Evolutionary conservation across 2,888 invertebrate species (phyloP).

Genomic region (Eristalis intricaria): DNA sequence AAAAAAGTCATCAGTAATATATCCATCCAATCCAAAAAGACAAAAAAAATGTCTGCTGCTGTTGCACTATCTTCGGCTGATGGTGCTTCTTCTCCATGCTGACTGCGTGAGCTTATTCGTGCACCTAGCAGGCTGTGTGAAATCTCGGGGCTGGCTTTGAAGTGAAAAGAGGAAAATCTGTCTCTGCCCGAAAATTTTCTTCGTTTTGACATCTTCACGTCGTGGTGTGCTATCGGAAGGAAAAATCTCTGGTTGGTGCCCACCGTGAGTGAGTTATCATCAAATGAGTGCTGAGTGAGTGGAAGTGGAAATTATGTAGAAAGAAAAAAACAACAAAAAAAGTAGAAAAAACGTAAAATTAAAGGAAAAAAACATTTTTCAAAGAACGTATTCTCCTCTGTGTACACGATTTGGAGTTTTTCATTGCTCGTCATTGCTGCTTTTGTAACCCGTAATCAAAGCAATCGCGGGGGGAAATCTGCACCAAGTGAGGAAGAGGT

Average conservation of each 20-base stretch:
- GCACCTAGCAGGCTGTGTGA: conserved; percentile 1
- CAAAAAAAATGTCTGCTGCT: conserved; percentile 55
- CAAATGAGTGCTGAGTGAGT: conserved; percentile 50
- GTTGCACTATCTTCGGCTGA: conserved; percentile 58
- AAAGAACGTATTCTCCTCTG: conserved; percentile 56
- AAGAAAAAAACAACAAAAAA: conserved; percentile 22
- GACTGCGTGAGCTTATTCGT: conserved; percentile 34
- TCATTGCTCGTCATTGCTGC: conserved; percentile 45
- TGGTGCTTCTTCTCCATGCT: conserved; percentile 53
- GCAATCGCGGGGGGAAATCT: conserved; percentile 37
- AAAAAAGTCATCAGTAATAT: not conserved
- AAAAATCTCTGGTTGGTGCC: conserved; percentile 61
- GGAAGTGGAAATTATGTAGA: conserved; percentile 61
- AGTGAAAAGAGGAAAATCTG: conserved; percentile 18
- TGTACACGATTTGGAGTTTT: conserved; percentile 48
- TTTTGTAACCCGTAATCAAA: conserved; percentile 44
- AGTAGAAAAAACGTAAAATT: conserved; percentile 25
- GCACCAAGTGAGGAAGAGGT: conserved; percentile 22
- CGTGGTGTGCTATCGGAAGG: conserved; percentile 48
- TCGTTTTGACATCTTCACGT: conserved; percentile 46
- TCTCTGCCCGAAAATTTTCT: conserved; percentile 22
- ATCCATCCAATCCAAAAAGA: conserved; percentile 19
- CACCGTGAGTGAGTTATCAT: conserved; percentile 44
- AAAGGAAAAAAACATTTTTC: conserved; percentile 35
- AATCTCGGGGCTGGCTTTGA: conserved; percentile 21